Conservation (phyloP, 2,113 vertebrate species). For the Corythornis vintsioides region DNA sequence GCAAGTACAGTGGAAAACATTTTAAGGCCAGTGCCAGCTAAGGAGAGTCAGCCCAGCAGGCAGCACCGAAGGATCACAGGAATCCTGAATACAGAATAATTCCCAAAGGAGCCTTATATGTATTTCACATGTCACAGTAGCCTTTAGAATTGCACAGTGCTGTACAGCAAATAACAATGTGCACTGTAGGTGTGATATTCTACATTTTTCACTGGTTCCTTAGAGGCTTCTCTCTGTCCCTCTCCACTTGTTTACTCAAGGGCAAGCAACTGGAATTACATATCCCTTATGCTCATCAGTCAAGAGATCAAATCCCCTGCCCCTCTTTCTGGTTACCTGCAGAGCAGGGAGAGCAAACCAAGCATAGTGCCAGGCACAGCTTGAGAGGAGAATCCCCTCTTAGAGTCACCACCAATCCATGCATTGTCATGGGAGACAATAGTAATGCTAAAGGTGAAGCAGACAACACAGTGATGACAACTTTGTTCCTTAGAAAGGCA, state of each 20-base stretch:
- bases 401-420: background rate
- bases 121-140: background rate
- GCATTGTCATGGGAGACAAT: constrained; percentile 40
- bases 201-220: background rate
- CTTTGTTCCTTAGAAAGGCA: background rate
- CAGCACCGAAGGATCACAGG: background rate
- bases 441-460: constrained; percentile 42
- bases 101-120: background rate
- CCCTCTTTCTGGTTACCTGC: constrained; percentile 8
- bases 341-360: constrained; percentile 35
- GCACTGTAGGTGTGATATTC: background rate
- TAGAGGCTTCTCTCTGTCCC: background rate
- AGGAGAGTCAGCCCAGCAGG: background rate
- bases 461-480: background rate
- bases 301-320: constrained; percentile 22
- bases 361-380: background rate
- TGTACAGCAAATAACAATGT: background rate
- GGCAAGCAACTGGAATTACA: constrained; percentile 50
- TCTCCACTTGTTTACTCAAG: constrained; percentile 37
- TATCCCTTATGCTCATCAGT: background rate
- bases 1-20: background rate
- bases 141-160: background rate
- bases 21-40: background rate
- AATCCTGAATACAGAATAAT: background rate
- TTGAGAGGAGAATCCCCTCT: background rate